Evolutionary conservation across 2,797 vertebrate genomes (phyloP), one percentile per base, ranked within the genome.

Genomic region (Eleutherodactylus coqui): DNA sequence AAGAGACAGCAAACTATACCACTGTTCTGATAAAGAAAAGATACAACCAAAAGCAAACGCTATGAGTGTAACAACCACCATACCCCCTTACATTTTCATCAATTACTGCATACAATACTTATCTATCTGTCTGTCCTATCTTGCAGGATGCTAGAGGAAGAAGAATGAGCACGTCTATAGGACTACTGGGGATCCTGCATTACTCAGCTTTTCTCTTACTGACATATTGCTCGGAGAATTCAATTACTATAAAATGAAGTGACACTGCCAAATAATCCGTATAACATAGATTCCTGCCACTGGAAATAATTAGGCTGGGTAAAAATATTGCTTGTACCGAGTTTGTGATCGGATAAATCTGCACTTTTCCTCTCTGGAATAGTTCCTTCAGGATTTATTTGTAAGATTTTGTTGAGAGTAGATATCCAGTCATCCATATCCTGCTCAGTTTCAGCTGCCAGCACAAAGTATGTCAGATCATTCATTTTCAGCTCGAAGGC

Each of bases 371-470:
- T 96, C 83, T 98, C 97, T 69, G 51, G 96, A 92, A 87, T 64
- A 0, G 91, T 73, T 55, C 94, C 96, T 80, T 99, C 98, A 0
- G 96, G 96, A 90, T 95, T 97, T 94, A 99, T 99, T 92, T 98
- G 98, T 85, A 99, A 92, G 91, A 98, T 98, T 89, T 96, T 96
- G 88, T 96, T 98, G 90, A 99, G 94, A n/a, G 96, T 99, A 89
- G 93, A 95, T 89, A 99, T 99, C 98, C 98, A 99, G 24, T 99
- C 98, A 72, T 99, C 98, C 98, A 99, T 99, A 92, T 99, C 98
- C 82, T 96, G 96, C 91, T 99, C 98, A 0, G 95, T 98, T 93
- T 99, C 98, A 34, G 98, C 97, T 64, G 98, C 98, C 95, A 99
- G 95, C 91, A 99, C 98, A 36, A 99, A 99, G 93, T 99, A 99